Evolutionary conservation across 2,113 vertebrate species (phyloP).

Genomic region (Octodon degus): DNA sequence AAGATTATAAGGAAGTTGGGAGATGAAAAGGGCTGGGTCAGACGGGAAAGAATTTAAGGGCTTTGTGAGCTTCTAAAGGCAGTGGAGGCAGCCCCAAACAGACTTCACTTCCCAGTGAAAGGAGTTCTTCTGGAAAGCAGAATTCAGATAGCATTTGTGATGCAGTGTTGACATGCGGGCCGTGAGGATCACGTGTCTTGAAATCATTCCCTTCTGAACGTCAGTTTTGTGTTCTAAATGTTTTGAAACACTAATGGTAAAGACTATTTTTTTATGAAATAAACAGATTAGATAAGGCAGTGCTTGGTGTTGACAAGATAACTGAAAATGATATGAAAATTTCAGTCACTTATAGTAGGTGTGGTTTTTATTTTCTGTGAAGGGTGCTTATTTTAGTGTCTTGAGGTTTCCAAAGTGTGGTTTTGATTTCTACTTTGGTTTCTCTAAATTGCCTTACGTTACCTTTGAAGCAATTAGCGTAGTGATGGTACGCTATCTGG

Average conservation of each 20-base stretch:
- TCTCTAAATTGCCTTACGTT: neutral
- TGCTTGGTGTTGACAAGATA: neutral
- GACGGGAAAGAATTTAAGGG: neutral
- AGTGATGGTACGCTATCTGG: neutral
- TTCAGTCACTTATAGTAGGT: neutral
- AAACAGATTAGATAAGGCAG: slow-evolving; percentile 30
- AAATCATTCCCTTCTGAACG: slow-evolving; percentile 46
- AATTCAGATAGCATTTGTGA: slow-evolving; percentile 26
- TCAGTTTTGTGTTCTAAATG: slow-evolving; percentile 51
- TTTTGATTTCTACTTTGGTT: neutral
- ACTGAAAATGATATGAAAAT: slow-evolving; percentile 1
- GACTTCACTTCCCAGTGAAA: neutral
- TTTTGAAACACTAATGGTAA: slow-evolving; percentile 45
- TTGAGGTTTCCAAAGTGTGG: neutral
- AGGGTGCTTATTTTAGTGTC: neutral
- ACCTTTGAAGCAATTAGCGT: neutral
- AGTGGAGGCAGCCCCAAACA: neutral
- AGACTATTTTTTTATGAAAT: slow-evolving; percentile 43
- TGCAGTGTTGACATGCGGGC: neutral
- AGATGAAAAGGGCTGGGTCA: neutral
- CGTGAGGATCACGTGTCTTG: neutral
- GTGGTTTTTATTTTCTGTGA: neutral
- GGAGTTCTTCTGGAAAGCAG: neutral
- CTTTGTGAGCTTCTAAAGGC: neutral
- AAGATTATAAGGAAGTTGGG: neutral